Conservation (phyloP, 2,113 vertebrate genomes). For the Pundamilia nyererei region DNA sequence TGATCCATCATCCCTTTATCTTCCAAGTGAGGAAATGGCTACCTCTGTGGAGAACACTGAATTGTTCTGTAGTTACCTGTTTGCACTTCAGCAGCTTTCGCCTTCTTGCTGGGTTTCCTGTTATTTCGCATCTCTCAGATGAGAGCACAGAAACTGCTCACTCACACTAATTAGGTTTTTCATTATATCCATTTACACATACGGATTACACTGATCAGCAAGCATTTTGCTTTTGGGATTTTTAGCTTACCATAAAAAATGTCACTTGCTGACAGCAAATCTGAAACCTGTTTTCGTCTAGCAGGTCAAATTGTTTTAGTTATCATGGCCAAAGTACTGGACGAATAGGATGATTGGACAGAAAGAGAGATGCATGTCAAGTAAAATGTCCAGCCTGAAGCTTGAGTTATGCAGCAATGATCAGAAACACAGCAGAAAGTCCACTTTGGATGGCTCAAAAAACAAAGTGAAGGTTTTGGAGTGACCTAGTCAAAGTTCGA, state of each 20-base stretch:
- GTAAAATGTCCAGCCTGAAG: neutral
- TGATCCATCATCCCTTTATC: constrained; percentile 40
- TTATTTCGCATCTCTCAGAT: neutral
- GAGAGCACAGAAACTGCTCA: neutral
- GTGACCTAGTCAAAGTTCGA: neutral
- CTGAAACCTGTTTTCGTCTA: neutral
- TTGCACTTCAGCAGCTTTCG: neutral
- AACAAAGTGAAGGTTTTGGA: neutral
- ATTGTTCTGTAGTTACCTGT: neutral
- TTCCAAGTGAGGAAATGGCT: constrained; percentile 10
- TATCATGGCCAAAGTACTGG: neutral
- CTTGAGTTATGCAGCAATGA: neutral
- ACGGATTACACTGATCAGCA: neutral
- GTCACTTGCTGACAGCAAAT: neutral
- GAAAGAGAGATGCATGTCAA: neutral
- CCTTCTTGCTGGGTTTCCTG: neutral
- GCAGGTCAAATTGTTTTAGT: neutral
- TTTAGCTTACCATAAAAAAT: fast-evolving
- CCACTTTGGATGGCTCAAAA: neutral
- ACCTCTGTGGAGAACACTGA: neutral
- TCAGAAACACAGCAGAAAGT: neutral
- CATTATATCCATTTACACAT: neutral
- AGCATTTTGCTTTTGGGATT: neutral
- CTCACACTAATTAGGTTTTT: neutral
- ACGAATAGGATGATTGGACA: neutral